These are phyloP conservation scores for Hirundo rustica DNA, from an alignment of 2,797 vertebrate genomes.

Conservation along the genomic window DNA sequence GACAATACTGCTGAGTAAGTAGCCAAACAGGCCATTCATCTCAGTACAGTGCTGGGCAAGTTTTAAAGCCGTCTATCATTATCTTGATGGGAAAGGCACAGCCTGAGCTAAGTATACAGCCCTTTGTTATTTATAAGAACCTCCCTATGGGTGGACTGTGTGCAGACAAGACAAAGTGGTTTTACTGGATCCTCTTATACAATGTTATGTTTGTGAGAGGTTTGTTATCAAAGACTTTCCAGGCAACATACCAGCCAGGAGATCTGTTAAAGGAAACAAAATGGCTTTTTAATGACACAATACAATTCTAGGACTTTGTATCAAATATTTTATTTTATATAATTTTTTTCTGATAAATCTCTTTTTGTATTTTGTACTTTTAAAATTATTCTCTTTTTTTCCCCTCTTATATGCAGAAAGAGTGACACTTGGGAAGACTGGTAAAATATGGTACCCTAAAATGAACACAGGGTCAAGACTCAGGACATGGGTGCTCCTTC, in stretches of 20 bases:
- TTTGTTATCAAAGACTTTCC: conserved; percentile 67
- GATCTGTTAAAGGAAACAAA: conserved; percentile 25
- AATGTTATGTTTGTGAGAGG: conserved; percentile 27
- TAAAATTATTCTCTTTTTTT: neutral
- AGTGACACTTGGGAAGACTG: neutral
- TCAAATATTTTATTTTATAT: neutral
- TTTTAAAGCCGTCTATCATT: conserved; percentile 86
- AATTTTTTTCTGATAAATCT: neutral
- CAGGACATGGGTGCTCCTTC: fast-evolving
- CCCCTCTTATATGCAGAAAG: neutral
- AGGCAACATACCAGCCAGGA: conserved; percentile 36
- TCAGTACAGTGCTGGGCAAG: conserved; percentile 74
- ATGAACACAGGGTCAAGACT: neutral
- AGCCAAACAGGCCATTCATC: conserved; percentile 79
- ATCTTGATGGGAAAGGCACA: conserved; percentile 79
- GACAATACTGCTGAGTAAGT: conserved; percentile 83
- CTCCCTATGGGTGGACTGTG: conserved; percentile 75
- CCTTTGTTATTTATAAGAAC: conserved; percentile 68
- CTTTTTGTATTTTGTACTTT: neutral
- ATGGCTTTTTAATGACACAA: conserved; percentile 9
- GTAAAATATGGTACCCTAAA: neutral
- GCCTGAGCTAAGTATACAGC: conserved; percentile 64
- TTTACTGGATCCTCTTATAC: conserved; percentile 59
- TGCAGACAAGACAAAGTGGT: conserved; percentile 70
- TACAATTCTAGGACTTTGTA: neutral